Conservation (phyloP, 2,888 invertebrate genomes). For the Tiliacea aurago region DNA sequence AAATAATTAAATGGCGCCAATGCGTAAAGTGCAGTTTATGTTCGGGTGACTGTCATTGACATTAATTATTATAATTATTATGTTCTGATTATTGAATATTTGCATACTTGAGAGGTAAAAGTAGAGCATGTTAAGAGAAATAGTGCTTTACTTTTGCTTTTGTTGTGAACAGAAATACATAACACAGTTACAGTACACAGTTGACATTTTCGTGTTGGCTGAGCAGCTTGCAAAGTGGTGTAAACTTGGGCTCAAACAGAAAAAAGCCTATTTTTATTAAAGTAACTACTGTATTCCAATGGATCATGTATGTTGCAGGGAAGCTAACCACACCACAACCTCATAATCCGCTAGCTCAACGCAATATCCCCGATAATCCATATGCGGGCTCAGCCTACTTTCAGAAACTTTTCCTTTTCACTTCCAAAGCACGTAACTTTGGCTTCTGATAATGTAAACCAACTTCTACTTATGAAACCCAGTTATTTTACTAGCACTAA, state of each 20-base stretch:
- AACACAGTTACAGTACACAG: not conserved
- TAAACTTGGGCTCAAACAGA: not conserved
- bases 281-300: not conserved
- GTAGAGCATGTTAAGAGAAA: not conserved
- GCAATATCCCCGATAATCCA: not conserved
- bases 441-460: not conserved
- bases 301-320: not conserved
- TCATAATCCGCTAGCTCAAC: not conserved
- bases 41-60: constrained; percentile 50
- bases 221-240: not conserved
- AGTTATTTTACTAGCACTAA: constrained; percentile 24
- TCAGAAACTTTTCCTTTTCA: not conserved
- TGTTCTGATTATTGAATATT: constrained; percentile 19
- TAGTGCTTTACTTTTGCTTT: constrained; percentile 7
- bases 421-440: not conserved
- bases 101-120: constrained; percentile 8
- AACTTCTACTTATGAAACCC: not conserved
- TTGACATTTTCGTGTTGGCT: not conserved
- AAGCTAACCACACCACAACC: not conserved
- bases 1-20: constrained; percentile 56
- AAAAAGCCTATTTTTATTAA: not conserved
- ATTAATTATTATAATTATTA: constrained; percentile 45
- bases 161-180: not conserved
- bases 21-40: constrained; percentile 14
- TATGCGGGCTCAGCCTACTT: not conserved